Conservation (phyloP, 1,140 invertebrate genomes). For the Aphidius ervi region DNA sequence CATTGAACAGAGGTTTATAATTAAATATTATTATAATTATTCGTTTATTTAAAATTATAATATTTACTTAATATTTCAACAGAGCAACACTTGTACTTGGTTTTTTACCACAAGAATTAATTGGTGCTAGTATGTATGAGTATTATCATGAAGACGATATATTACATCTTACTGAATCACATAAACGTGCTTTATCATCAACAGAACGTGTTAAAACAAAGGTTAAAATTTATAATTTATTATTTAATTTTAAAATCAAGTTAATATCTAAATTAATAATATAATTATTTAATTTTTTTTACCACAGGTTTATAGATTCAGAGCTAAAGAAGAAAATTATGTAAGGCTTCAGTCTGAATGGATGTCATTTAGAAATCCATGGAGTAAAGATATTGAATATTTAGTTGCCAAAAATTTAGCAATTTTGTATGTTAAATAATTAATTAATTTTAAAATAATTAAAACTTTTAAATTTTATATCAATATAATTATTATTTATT, state of each 20-base stretch:
- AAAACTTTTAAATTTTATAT: slow-evolving; percentile 10
- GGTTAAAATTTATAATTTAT: slow-evolving; percentile 20
- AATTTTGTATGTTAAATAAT: slow-evolving; percentile 55
- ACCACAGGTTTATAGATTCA: slow-evolving; percentile 69
- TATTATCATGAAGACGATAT: slow-evolving; percentile 87
- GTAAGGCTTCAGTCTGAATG: slow-evolving; percentile 76
- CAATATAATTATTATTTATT: slow-evolving; percentile 14
- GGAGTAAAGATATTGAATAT: slow-evolving; percentile 89
- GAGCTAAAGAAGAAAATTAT: slow-evolving; percentile 71
- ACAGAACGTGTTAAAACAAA: slow-evolving; percentile 63
- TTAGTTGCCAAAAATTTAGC: slow-evolving; percentile 81
- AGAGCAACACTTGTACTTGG: slow-evolving; percentile 85
- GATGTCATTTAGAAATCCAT: slow-evolving; percentile 85
- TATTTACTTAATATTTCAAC: slow-evolving; percentile 26
- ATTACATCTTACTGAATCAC: slow-evolving; percentile 72
- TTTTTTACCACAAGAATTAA: slow-evolving; percentile 86
- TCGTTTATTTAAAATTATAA: slow-evolving; percentile 9
- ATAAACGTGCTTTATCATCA: slow-evolving; percentile 74
- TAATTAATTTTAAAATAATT: slow-evolving; percentile 1
- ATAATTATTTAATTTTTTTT: not conserved
- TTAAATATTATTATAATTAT: slow-evolving; percentile 2
- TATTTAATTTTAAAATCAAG: too few species aligned
- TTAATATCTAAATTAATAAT: too few species aligned
- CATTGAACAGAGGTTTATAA: slow-evolving; percentile 79
- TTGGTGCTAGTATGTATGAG: slow-evolving; percentile 91